Conservation (phyloP, 2,888 invertebrate species). For the Tipula confusa region DNA sequence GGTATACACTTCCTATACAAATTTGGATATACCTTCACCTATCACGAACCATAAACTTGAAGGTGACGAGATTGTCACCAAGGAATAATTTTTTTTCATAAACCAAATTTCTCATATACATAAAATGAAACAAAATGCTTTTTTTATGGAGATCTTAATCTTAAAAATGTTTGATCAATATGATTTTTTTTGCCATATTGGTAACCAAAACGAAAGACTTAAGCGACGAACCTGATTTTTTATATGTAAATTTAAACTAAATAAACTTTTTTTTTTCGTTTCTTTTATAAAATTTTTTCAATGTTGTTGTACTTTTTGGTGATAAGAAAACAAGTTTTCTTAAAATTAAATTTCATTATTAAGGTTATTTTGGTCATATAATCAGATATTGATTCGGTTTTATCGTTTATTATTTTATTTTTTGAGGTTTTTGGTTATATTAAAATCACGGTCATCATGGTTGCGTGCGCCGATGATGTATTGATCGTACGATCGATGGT, state of each 20-base stretch:
- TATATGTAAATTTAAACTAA: background rate
- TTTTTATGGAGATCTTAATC: background rate
- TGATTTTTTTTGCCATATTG: background rate
- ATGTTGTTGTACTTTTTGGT: background rate
- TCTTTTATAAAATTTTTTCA: background rate
- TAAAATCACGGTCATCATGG: constrained; percentile 6
- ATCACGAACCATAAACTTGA: background rate
- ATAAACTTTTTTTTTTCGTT: background rate
- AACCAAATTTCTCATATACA: background rate
- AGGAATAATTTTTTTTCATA: too few relatives aligned
- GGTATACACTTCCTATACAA: background rate
- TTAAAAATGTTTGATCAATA: background rate
- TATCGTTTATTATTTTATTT: background rate
- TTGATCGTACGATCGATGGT: background rate
- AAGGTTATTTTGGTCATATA: background rate
- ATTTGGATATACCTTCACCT: background rate
- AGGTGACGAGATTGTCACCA: background rate
- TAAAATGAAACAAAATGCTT: background rate
- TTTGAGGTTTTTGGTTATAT: background rate
- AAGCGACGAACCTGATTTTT: constrained; percentile 13
- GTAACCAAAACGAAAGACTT: background rate
- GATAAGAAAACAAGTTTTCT: background rate
- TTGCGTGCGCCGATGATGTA: background rate
- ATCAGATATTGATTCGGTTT: background rate
- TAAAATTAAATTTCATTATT: background rate